Evolutionary conservation across 2,888 invertebrate species (phyloP).

Genomic region (Acleris emargana): DNA sequence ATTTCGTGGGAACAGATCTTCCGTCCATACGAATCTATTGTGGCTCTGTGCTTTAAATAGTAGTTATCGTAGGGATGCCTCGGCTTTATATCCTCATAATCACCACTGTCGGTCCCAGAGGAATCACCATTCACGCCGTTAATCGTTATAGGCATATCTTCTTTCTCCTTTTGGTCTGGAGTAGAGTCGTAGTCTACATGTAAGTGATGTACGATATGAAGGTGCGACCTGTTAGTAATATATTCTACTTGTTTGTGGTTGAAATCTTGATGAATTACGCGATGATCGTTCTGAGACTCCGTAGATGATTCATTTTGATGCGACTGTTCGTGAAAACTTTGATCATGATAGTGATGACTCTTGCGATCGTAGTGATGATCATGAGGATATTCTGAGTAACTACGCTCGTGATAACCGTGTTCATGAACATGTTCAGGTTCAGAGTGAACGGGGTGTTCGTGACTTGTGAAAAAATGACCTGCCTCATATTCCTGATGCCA

Average conservation of each 20-base stretch:
- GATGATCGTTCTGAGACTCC: slow-evolving; percentile 9
- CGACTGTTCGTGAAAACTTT: slow-evolving; percentile 38
- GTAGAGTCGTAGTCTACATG: slow-evolving; percentile 53
- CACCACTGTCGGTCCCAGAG: slow-evolving; percentile 60
- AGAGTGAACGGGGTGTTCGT: slow-evolving; percentile 30
- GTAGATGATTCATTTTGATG: slow-evolving; percentile 36
- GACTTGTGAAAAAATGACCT: slow-evolving; percentile 31
- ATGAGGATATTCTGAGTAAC: slow-evolving; percentile 39
- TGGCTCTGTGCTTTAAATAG: slow-evolving; percentile 71
- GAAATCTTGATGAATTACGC: slow-evolving; percentile 5
- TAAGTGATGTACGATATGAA: slow-evolving; percentile 53
- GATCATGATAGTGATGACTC: slow-evolving; percentile 35
- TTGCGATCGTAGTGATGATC: slow-evolving; percentile 41
- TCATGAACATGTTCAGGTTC: slow-evolving; percentile 37
- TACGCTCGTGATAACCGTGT: slow-evolving; percentile 42
- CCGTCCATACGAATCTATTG: slow-evolving; percentile 67
- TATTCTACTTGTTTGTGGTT: slow-evolving; percentile 23
- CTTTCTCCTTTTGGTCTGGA: slow-evolving; percentile 44
- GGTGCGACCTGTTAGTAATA: slow-evolving; percentile 22
- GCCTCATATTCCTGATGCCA: slow-evolving; percentile 28
- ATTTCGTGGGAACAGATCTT: slow-evolving; percentile 77
- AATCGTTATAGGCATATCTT: slow-evolving; percentile 40
- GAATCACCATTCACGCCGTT: slow-evolving; percentile 57
- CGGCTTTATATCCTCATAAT: slow-evolving; percentile 65
- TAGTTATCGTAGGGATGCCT: slow-evolving; percentile 80